Evolutionary conservation across 2,113 vertebrate species (phyloP), one percentile per base, ranked within the genome.

Genomic region (Notarius quadriscutis): DNA sequence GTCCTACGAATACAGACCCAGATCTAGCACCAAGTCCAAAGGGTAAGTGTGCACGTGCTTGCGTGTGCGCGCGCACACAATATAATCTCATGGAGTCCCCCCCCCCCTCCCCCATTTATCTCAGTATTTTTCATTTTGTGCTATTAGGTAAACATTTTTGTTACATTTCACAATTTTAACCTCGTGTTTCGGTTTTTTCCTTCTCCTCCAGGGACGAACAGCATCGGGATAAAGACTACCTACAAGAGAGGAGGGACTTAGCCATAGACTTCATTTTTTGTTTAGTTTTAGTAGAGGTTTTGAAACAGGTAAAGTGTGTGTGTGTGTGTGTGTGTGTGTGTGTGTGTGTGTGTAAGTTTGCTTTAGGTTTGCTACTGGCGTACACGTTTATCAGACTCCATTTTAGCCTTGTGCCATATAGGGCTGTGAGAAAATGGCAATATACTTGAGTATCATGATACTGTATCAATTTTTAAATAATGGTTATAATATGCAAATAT

Each of bases 241-340:
- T 99, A 93, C 94, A 99, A 94, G 98, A 99, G 94, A 96, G 98
- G 93, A 96, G 98, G 90, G 98, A 99, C 93, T 95, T 99, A 89
- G 98, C 98, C 41, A 99, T 99, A 92, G 97, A 99, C 94, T 99
- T 99, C 94, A 99, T 99, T 92, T 99, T 99, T 94, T 99, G 98
- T 90, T 95, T 99, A 86, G 98, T 99, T 67, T 96, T 99, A 92
- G 98, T 99, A 94, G 98, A 99, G 93, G 97, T 99, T 94, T 96
- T 99, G 91, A 99, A 99, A 93, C 98, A 99, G 97, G 98, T 98
- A 17, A 80, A 55, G 20, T 58, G 27, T 30, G 74, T n/a, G 8
- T 65, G 2, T 22, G 15, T 12, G 8, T 65, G 2, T 22, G 15
- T 12, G 8, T 65, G 2, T 22, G 20, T 58, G 27, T 30, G 74